phyloP scores from a whole-genome alignment of 2,113 vertebrate species.

The Platichthys stellatus region DNA sequence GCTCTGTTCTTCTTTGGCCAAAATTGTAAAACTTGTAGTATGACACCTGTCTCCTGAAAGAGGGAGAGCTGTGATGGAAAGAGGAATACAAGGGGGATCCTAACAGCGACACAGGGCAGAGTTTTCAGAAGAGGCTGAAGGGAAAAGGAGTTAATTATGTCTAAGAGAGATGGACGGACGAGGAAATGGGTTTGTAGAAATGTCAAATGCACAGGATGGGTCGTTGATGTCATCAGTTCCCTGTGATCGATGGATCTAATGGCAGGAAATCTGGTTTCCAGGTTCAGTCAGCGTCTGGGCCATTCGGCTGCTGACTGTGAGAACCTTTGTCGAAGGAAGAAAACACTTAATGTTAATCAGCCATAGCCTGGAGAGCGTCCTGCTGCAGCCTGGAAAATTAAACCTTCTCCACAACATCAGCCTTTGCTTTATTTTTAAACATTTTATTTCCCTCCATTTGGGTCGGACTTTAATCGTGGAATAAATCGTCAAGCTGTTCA shows the following conservation, averaged over 20 bases:
- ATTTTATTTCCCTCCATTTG: not conserved
- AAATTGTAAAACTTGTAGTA: not conserved
- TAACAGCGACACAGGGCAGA: not conserved
- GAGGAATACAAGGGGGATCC: not conserved
- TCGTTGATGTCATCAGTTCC: slow-evolving; percentile 38
- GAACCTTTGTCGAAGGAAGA: not conserved
- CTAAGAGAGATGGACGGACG: slow-evolving; percentile 30
- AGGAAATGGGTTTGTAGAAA: slow-evolving; percentile 35
- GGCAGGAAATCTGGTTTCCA: slow-evolving; percentile 18
- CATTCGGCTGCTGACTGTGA: not conserved
- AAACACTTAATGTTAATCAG: not conserved
- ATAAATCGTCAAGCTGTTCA: not conserved
- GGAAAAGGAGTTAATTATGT: slow-evolving; percentile 21
- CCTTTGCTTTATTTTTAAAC: not conserved
- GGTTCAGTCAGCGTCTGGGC: not conserved
- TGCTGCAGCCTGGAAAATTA: not conserved
- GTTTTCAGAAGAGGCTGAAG: not conserved
- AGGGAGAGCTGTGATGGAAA: no score
- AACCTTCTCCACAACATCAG: no score
- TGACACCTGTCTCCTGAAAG: not conserved
- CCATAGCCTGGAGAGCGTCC: not conserved
- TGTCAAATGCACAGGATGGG: slow-evolving; percentile 38
- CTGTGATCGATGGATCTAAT: slow-evolving; percentile 28
- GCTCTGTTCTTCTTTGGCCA: no score
- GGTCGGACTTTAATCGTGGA: not conserved